Conservation (phyloP, 2,113 vertebrate genomes). For the Myrmecobius fasciatus region DNA sequence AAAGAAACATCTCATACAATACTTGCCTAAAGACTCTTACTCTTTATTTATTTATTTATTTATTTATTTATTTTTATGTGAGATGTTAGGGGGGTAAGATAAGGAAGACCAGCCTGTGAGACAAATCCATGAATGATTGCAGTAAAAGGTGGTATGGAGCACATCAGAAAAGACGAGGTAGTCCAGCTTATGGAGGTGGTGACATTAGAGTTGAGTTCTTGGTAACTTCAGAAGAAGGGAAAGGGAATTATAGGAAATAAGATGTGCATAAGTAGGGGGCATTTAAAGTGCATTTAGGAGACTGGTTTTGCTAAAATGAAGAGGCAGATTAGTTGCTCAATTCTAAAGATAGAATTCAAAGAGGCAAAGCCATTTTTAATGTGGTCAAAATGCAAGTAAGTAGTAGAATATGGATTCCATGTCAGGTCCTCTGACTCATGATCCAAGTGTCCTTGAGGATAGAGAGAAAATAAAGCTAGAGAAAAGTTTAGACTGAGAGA, state of each 20-base stretch:
- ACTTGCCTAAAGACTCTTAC: neutral
- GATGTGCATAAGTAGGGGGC: neutral
- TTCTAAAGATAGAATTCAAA: neutral
- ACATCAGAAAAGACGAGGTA: neutral
- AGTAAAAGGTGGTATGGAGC: neutral
- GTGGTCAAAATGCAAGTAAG: neutral
- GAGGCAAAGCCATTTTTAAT: neutral
- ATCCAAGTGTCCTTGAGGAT: neutral
- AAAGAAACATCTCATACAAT: neutral
- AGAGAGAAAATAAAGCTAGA: neutral
- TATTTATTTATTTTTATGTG: too few species aligned
- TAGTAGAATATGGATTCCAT: neutral
- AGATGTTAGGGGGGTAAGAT: neutral
- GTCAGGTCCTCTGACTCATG: neutral
- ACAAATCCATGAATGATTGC: neutral
- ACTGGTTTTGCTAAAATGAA: neutral
- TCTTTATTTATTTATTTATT: too few species aligned
- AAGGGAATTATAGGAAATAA: neutral
- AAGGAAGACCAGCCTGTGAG: neutral
- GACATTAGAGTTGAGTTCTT: neutral
- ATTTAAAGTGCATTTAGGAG: neutral
- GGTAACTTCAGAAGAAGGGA: neutral
- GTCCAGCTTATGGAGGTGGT: neutral
- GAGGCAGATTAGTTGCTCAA: neutral
- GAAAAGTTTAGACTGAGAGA: neutral